Percentiles rank a stretch among this genome's conserved stretches.
phyloP scores from a whole-genome alignment of 2,797 vertebrate species.

The Enteromius anoplus region DNA sequence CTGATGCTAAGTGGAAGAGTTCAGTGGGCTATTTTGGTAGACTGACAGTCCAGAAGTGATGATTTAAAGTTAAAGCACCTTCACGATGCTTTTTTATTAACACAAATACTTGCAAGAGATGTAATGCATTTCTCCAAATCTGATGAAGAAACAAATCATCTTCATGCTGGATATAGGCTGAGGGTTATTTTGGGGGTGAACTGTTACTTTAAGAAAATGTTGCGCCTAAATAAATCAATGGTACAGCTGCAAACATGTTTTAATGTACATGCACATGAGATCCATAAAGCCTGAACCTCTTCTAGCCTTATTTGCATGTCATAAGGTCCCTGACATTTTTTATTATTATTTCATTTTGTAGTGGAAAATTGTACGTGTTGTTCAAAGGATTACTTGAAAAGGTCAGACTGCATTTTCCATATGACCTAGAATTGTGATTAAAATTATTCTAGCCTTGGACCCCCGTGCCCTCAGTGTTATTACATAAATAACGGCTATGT shows the following conservation, averaged over 20 bases:
- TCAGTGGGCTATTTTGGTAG: too few species aligned
- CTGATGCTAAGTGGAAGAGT: conserved; percentile 6
- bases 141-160: too few species aligned
- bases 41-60: too few species aligned
- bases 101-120: too few species aligned
- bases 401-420: conserved; percentile 21
- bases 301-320: not conserved
- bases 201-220: not conserved
- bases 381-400: conserved; percentile 19
- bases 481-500: conserved; percentile 26
- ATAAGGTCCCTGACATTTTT: not conserved
- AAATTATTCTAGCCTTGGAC: conserved; percentile 5
- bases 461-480: not conserved
- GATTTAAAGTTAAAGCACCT: too few species aligned
- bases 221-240: not conserved
- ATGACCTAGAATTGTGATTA: conserved; percentile 34
- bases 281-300: not conserved
- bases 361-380: conserved; percentile 6
- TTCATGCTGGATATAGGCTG: too few species aligned
- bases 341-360: not conserved
- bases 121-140: too few species aligned
- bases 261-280: not conserved
- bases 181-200: not conserved
- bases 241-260: not conserved
- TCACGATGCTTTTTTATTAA: too few species aligned